Evolutionary conservation across 2,797 vertebrate species (phyloP).

Genomic region (Delichon dasypus): DNA sequence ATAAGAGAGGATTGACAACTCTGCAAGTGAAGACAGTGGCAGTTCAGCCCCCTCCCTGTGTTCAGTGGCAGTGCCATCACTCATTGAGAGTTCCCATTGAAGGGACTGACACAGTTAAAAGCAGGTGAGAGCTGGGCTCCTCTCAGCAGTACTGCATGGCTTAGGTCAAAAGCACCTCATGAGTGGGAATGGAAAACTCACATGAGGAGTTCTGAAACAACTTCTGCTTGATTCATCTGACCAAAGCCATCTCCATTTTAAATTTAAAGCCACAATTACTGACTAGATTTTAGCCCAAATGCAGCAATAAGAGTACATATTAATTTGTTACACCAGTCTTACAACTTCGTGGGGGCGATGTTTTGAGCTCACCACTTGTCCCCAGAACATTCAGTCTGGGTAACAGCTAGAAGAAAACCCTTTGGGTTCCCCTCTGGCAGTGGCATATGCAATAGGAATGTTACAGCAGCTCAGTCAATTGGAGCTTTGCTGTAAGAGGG

Average conservation of each 20-base stretch:
- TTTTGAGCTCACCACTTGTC: neutral
- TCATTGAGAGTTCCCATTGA: neutral
- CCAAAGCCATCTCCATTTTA: neutral
- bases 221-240: neutral
- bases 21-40: neutral
- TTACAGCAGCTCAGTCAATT: neutral
- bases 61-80: neutral
- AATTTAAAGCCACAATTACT: neutral
- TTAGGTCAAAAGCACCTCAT: neutral
- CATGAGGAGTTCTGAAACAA: neutral
- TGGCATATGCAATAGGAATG: neutral
- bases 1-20: neutral
- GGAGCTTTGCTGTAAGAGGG: neutral
- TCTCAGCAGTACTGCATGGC: neutral
- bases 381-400: neutral
- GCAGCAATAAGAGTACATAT: neutral
- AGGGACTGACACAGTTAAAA: neutral
- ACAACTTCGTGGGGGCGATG: accelerated
- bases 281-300: neutral
- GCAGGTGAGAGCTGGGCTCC: neutral
- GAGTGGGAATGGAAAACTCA: neutral
- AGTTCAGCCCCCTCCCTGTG: neutral
- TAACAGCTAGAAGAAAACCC: neutral
- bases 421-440: neutral
- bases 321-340: neutral